Conservation (phyloP, 2,113 vertebrate genomes). For the Notarius quadriscutis region DNA sequence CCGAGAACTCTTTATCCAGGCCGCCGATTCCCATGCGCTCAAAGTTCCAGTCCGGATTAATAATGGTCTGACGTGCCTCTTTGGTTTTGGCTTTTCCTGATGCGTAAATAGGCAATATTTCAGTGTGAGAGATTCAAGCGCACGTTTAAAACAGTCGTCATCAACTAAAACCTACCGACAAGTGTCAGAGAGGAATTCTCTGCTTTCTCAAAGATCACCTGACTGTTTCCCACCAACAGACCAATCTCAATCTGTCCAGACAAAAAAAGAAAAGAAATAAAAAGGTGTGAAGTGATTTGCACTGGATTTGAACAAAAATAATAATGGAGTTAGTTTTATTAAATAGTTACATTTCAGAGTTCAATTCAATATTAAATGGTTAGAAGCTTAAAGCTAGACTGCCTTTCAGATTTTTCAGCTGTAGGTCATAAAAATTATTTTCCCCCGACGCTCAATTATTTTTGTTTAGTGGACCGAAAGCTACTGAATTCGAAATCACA, state of each 20-base stretch:
- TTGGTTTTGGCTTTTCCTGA: constrained; percentile 96
- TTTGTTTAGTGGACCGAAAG: no score
- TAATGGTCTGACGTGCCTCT: constrained; percentile 93
- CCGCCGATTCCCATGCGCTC: constrained; percentile 99
- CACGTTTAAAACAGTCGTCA: neutral
- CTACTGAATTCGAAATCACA: no score
- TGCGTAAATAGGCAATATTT: neutral
- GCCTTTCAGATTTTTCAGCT: no score
- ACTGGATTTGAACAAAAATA: neutral
- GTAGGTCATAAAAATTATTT: no score
- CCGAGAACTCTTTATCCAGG: constrained; percentile 94
- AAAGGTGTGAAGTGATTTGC: neutral
- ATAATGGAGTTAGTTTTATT: neutral
- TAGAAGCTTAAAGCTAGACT: neutral
- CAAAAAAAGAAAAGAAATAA: neutral
- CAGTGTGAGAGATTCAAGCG: neutral
- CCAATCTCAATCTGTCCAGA: constrained; percentile 85
- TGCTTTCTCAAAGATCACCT: constrained; percentile 97
- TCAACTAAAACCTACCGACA: constrained; percentile 79
- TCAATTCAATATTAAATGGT: neutral
- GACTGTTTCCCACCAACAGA: constrained; percentile 93
- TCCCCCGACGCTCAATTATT: no score
- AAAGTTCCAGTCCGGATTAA: constrained; percentile 99
- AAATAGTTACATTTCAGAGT: neutral
- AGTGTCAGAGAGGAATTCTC: constrained; percentile 93